Base-by-base conservation (phyloP, 2,113 vertebrate genomes). In the Indicator indicator region DNA sequence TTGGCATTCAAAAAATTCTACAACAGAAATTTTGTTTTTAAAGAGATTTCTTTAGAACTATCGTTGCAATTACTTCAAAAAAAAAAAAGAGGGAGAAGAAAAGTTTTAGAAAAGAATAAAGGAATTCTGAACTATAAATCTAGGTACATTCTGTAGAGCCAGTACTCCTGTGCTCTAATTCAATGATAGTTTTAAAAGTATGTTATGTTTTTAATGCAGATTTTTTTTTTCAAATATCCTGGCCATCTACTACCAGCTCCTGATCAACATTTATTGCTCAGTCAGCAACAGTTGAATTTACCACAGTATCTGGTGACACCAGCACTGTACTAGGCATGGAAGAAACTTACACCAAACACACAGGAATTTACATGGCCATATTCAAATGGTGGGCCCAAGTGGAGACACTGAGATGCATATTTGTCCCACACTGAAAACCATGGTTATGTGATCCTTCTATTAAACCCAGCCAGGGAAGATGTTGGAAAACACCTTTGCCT, bases 1-100 rank as follows among this genome's bases (percentile, higher is more conserved):
- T 73, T 67, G 91, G 90, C 94, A 95, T 86, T 95, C 94, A 88
- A 48, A 68, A 93, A 88, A 81, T 91, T 87, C 88, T 90, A 50
- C 10, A 27, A 90, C 83, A 89, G 87, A 83, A 93, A 72, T 70
- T 86, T 77, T 67, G 56, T 92, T 52, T 90, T 92, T 88, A 89
- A 72, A 91, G 54, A 95, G 69, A 50, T 26, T 65, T 92, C 83
- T 85, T 72, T 58, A 70, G 21, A 64, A 62, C 79, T 90, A 54
- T 70, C 94, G 82, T 55, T 89, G 83, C 79, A 90, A 80, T 75
- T 86, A 87, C 94, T 83, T 69, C 13, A 13, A 2, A 63, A 63
- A 23, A 6, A 48, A 21, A 20, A 21, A 48, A 44, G 16, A 44
- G 14, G 14, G 4, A 6, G 4, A 11, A 18, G n/a, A 52, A 13